Evolutionary conservation across 2,888 invertebrate genomes (phyloP).

Genomic region (Melinaea menophilus): DNA sequence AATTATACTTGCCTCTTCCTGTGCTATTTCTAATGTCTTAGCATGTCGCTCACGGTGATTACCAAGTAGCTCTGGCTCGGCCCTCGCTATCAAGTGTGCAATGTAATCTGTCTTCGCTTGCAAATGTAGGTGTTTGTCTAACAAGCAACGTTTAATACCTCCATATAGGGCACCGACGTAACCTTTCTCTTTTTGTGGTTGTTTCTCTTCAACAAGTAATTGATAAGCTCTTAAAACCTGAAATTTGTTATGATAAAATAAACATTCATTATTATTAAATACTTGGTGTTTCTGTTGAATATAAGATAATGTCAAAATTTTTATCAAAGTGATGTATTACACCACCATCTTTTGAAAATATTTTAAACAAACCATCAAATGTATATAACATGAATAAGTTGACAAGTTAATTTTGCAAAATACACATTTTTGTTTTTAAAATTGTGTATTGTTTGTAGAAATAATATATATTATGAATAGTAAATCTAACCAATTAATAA

Average conservation of each 20-base stretch:
- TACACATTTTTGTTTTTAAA: no score
- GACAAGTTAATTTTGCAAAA: no score
- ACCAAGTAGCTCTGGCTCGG: slow-evolving; percentile 94
- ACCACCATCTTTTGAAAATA: not conserved
- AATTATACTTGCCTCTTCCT: slow-evolving; percentile 83
- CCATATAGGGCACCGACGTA: slow-evolving; percentile 92
- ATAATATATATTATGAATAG: no score
- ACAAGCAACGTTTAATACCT: slow-evolving; percentile 90
- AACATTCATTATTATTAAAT: not conserved
- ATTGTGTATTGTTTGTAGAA: no score
- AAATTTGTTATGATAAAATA: slow-evolving; percentile 11
- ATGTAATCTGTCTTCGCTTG: slow-evolving; percentile 93
- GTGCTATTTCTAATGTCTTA: slow-evolving; percentile 97
- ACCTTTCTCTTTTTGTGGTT: slow-evolving; percentile 91
- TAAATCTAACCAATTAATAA: no score
- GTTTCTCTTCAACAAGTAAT: slow-evolving; percentile 89
- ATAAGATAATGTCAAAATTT: slow-evolving; percentile 13
- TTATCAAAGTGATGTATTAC: slow-evolving; percentile 29
- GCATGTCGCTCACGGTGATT: slow-evolving; percentile 94
- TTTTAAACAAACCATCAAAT: no score
- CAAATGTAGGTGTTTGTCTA: slow-evolving; percentile 92
- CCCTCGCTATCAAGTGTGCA: slow-evolving; percentile 90
- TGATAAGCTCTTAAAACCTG: slow-evolving; percentile 88
- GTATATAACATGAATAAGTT: no score
- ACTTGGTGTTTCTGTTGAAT: not conserved